A percentile compares a stretch with the other conserved stretches of the same genome.
Evolutionary conservation across 2,888 invertebrate species (phyloP).

Genomic region (Scotopteryx bipunctaria): DNA sequence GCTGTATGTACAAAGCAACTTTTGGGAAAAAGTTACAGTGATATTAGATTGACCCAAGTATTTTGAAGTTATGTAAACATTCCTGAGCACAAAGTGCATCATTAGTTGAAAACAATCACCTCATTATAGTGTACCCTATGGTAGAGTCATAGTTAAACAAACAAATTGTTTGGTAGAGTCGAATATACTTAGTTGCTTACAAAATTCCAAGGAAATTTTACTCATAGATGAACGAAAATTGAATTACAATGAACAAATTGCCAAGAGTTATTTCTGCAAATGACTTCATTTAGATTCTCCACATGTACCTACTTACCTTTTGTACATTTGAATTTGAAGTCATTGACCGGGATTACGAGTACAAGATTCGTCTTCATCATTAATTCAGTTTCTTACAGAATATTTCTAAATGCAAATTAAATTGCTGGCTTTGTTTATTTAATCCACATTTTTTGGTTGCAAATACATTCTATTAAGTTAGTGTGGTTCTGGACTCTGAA

Average conservation of each 20-base stretch:
- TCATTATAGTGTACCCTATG: neutral
- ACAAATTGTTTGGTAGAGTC: neutral
- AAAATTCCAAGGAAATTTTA: neutral
- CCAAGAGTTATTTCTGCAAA: conserved; percentile 6
- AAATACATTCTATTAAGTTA: too few species aligned
- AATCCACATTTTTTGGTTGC: neutral
- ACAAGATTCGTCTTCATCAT: conserved; percentile 6
- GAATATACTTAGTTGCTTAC: neutral
- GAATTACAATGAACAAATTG: neutral
- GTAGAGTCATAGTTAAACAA: neutral
- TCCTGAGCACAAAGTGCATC: conserved; percentile 1
- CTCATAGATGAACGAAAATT: neutral
- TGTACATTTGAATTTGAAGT: conserved; percentile 1
- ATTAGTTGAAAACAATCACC: conserved; percentile 1
- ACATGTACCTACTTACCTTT: neutral
- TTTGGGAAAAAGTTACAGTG: too few species aligned
- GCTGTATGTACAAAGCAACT: too few species aligned
- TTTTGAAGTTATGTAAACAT: neutral
- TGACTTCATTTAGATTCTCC: conserved; percentile 3
- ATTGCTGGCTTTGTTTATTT: conserved; percentile 1
- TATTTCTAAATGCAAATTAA: conserved; percentile 9
- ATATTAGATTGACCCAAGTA: too few species aligned
- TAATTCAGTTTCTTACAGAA: conserved; percentile 10
- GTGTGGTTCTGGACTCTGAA: too few species aligned
- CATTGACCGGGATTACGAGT: conserved; percentile 13